Evolutionary conservation across 2,113 vertebrate species (phyloP).

Genomic region (Phaethon lepturus): DNA sequence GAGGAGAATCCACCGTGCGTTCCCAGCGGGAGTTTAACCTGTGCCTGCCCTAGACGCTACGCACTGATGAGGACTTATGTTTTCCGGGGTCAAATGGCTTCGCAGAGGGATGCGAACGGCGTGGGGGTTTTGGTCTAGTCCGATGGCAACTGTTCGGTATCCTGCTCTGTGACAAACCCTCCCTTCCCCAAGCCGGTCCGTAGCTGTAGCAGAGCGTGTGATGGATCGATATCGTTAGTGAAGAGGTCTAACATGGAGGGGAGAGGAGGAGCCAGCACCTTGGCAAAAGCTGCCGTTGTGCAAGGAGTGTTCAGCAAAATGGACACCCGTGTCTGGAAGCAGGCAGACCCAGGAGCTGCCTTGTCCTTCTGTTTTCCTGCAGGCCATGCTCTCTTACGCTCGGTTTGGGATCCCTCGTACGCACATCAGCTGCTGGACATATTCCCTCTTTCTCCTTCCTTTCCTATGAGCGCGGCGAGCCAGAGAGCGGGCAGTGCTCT

Average conservation of each 20-base stretch:
- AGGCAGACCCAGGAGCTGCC: neutral
- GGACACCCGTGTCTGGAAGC: neutral
- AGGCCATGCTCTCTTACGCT: neutral
- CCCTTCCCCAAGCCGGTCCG: accelerated
- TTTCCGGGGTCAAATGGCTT: neutral
- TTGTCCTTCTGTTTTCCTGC: accelerated
- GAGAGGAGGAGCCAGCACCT: slow-evolving; percentile 19
- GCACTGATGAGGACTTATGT: neutral
- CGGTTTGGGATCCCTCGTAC: accelerated
- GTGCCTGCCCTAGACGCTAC: neutral
- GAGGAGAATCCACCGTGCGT: neutral
- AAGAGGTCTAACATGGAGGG: slow-evolving; percentile 5
- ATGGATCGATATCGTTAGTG: neutral
- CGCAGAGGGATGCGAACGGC: neutral
- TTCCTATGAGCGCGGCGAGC: neutral
- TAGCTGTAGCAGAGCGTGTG: neutral
- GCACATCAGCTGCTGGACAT: neutral
- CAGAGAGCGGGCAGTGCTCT: neutral
- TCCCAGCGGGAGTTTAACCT: neutral
- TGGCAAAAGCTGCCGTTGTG: neutral
- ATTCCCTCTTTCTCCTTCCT: neutral
- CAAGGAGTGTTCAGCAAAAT: neutral
- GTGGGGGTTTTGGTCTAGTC: neutral
- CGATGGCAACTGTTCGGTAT: neutral
- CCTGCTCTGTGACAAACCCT: neutral